phyloP scores from a whole-genome alignment of 2,113 vertebrate genomes.

The Etheostoma cragini region DNA sequence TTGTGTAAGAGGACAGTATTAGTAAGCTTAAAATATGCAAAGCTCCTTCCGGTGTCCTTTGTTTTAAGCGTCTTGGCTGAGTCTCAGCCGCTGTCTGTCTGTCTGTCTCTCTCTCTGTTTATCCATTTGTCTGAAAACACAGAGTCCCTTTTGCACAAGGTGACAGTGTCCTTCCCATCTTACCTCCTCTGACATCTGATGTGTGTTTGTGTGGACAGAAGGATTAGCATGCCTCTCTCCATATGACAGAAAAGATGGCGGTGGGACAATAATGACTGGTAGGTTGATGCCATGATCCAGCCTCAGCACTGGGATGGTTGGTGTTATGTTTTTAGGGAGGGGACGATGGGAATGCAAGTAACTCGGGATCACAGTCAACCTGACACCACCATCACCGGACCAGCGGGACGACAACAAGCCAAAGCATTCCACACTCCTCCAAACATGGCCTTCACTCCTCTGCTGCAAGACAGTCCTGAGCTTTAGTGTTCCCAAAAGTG shows the following conservation, averaged over 20 bases:
- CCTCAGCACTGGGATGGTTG: constrained; percentile 25
- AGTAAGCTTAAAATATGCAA: constrained; percentile 34
- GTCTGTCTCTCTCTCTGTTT: constrained; percentile 47
- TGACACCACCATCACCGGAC: constrained; percentile 71
- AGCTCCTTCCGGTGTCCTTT: constrained; percentile 39
- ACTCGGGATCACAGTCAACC: constrained; percentile 69
- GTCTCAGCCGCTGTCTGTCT: constrained; percentile 39
- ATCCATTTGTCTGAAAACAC: constrained; percentile 43
- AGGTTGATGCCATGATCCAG: constrained; percentile 47
- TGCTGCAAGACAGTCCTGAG: constrained; percentile 43
- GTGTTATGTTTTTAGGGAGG: constrained; percentile 70
- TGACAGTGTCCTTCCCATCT: constrained; percentile 66
- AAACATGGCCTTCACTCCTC: constrained; percentile 69
- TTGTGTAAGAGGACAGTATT: constrained; percentile 35
- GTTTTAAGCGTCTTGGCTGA: constrained; percentile 36
- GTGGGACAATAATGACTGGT: constrained; percentile 44
- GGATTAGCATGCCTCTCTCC: constrained; percentile 59
- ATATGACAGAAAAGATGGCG: constrained; percentile 32
- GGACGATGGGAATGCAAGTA: constrained; percentile 70
- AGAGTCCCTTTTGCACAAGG: constrained; percentile 61
- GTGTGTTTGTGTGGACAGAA: constrained; percentile 37
- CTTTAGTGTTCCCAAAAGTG: constrained; percentile 55
- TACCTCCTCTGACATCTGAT: constrained; percentile 35
- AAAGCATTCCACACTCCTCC: constrained; percentile 69
- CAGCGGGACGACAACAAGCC: constrained; percentile 69